Conservation (phyloP, 2,797 vertebrate genomes). For the Carduelis carduelis region DNA sequence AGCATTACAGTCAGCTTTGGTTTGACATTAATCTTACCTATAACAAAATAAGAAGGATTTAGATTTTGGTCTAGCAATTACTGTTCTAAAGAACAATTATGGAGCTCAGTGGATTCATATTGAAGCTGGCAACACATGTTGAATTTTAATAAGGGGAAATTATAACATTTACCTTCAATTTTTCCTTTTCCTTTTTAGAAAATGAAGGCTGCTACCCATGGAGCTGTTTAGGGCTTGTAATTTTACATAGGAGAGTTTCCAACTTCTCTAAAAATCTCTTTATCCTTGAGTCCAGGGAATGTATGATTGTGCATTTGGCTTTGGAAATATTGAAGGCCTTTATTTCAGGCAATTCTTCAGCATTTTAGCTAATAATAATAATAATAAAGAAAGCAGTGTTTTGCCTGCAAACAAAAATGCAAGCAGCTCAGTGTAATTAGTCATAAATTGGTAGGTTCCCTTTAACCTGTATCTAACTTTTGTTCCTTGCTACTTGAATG, state of each 20-base stretch:
- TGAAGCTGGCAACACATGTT: not conserved
- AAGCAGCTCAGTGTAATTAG: not conserved
- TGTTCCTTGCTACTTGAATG: not conserved
- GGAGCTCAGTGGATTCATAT: not conserved
- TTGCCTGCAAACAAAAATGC: not conserved
- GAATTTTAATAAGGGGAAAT: not conserved
- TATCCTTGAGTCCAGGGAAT: not conserved
- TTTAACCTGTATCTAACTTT: not conserved
- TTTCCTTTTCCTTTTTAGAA: not conserved
- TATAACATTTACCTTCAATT: not conserved
- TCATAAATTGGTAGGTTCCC: not conserved
- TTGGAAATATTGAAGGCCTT: not conserved
- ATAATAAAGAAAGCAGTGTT: not conserved
- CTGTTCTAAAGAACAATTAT: not conserved
- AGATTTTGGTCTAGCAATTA: not conserved
- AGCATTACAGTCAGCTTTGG: not conserved
- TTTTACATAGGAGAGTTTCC: not conserved
- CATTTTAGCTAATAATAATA: not conserved
- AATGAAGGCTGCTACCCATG: not conserved
- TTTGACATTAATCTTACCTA: not conserved
- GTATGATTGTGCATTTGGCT: not conserved
- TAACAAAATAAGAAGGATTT: not conserved
- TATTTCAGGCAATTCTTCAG: not conserved
- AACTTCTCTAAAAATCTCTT: not conserved
- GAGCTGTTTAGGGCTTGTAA: not conserved